Evolutionary conservation across 2,797 vertebrate species (phyloP).

Genomic region (Ambastaia sidthimunki): DNA sequence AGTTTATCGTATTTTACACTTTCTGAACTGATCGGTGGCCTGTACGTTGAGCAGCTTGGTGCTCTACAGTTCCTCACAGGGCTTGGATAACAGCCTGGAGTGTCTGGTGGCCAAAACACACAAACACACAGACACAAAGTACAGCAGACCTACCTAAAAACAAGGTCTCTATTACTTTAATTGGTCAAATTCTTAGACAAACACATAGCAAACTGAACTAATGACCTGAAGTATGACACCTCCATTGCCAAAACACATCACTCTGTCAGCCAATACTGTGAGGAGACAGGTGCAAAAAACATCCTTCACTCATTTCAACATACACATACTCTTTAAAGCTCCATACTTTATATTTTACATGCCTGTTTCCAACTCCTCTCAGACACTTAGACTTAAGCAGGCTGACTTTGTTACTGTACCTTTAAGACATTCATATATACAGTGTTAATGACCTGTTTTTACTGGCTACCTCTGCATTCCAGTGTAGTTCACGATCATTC

Average conservation of each 20-base stretch:
- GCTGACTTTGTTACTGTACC: background rate
- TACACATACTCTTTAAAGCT: background rate
- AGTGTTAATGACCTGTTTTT: background rate
- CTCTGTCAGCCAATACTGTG: background rate
- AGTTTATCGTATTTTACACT: slow-evolving; percentile 26
- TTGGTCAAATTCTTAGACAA: slow-evolving; percentile 32
- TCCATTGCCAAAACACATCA: slow-evolving; percentile 28
- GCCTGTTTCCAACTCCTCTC: background rate
- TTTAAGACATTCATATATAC: background rate
- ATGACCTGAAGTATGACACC: slow-evolving; percentile 50
- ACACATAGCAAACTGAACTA: background rate
- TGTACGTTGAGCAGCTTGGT: background rate
- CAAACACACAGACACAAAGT: slow-evolving; percentile 20
- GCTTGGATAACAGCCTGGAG: slow-evolving; percentile 36
- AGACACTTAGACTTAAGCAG: background rate
- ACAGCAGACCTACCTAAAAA: slow-evolving; percentile 26
- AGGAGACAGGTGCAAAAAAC: slow-evolving; percentile 20
- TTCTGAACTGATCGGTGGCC: slow-evolving; percentile 11
- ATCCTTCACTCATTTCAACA: slow-evolving; percentile 1
- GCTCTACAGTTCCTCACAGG: slow-evolving; percentile 33
- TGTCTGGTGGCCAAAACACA: slow-evolving; percentile 43
- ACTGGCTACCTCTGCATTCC: background rate
- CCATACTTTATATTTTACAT: background rate
- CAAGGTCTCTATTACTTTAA: slow-evolving; percentile 39
- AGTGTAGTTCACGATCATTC: background rate